These are phyloP conservation scores for Ammospiza nelsoni DNA, from an alignment of 2,113 vertebrate species.

Conservation along the genomic window DNA sequence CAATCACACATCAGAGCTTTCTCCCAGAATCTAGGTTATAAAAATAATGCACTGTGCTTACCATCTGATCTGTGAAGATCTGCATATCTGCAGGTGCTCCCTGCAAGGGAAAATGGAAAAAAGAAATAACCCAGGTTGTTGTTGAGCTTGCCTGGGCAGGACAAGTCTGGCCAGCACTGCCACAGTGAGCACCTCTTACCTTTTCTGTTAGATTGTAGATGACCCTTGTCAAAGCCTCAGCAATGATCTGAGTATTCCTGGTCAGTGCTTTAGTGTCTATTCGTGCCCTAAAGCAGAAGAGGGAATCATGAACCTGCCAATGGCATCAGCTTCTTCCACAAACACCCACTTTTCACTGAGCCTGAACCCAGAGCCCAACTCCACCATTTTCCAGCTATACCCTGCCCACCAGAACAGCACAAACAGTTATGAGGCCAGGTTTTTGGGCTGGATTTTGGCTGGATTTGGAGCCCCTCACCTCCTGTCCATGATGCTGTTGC, in stretches of 20 bases:
- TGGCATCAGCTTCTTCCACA: background rate
- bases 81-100: conserved; percentile 90
- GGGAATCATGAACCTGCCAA: background rate
- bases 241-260: conserved; percentile 92
- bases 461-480: conserved; percentile 78
- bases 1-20: background rate
- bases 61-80: conserved; percentile 98
- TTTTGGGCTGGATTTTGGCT: background rate
- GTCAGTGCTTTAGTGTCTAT: conserved; percentile 88
- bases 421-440: background rate
- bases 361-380: background rate
- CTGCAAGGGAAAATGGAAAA: conserved; percentile 61
- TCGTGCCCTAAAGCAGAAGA: conserved; percentile 77
- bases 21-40: background rate
- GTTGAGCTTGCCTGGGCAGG: background rate
- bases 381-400: background rate
- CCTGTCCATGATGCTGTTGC: conserved; percentile 96
- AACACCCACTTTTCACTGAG: background rate
- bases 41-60: conserved; percentile 45
- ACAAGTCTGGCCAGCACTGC: background rate
- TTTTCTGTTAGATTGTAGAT: conserved; percentile 98
- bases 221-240: conserved; percentile 92
- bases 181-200: conserved; percentile 52
- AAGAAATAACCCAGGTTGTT: accelerated
- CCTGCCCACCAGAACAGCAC: background rate